A percentile compares a stretch with the other conserved stretches of the same genome.
phyloP scores from a whole-genome alignment of 2,113 vertebrate species.

The Paradisaea rubra region DNA sequence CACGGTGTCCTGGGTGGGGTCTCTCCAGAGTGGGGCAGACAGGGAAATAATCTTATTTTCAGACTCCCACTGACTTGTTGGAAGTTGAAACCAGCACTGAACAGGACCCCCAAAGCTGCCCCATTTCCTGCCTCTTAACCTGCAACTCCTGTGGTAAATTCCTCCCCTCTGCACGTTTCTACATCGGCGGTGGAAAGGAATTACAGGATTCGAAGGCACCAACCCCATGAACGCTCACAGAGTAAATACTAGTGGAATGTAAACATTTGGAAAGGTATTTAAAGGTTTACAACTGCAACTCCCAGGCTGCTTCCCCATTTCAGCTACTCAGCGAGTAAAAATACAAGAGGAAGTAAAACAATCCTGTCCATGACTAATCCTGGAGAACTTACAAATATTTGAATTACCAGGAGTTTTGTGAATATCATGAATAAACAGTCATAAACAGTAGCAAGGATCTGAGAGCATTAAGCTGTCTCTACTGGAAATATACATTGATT shows the following conservation, averaged over 20 bases:
- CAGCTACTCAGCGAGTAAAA: not conserved
- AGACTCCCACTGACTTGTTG: not conserved
- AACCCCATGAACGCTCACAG: not conserved
- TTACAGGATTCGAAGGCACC: not conserved
- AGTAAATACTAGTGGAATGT: not conserved
- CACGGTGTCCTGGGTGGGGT: not conserved
- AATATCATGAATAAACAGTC: not conserved
- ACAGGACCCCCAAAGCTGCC: not conserved
- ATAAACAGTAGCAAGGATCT: too few species aligned
- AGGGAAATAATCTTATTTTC: not conserved
- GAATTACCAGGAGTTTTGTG: not conserved
- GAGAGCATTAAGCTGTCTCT: not conserved
- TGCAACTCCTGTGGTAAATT: not conserved
- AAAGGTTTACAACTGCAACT: not conserved
- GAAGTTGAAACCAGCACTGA: not conserved
- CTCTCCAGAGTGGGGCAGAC: not conserved
- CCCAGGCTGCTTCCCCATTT: not conserved
- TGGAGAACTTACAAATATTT: not conserved
- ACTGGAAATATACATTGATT: not conserved
- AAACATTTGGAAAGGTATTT: not conserved
- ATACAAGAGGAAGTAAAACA: not conserved
- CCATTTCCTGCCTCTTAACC: not conserved
- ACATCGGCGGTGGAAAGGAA: rapidly evolving
- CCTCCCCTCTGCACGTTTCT: not conserved
- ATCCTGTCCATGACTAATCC: not conserved